A percentile compares a stretch with the other conserved stretches of the same genome.
These are phyloP conservation scores for Hozukius guyotensis DNA, from an alignment of 2,797 vertebrate genomes.

Conservation along the genomic window DNA sequence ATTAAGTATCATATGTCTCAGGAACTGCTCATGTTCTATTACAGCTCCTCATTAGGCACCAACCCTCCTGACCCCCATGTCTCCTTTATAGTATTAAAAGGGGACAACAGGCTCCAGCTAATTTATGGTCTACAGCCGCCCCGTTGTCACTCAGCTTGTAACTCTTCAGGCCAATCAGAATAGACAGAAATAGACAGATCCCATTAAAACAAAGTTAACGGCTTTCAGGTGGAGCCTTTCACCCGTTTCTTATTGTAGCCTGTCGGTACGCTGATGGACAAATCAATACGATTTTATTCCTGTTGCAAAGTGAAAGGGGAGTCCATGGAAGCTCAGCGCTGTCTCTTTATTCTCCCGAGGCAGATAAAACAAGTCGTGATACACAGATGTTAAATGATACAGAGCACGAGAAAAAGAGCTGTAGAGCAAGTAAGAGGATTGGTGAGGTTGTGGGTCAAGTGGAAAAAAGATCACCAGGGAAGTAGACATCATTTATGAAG, in stretches of 20 bases:
- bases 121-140: slow-evolving; percentile 16
- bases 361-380: slow-evolving; percentile 22
- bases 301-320: neutral
- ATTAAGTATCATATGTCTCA: slow-evolving; percentile 32
- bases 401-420: neutral
- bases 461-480: neutral
- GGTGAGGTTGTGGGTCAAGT: neutral
- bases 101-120: slow-evolving; percentile 37
- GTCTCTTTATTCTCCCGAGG: slow-evolving; percentile 15
- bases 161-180: neutral
- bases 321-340: neutral
- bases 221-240: slow-evolving; percentile 8
- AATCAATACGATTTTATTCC: slow-evolving; percentile 45
- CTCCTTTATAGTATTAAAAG: slow-evolving; percentile 29
- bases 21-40: slow-evolving; percentile 32
- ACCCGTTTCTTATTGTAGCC: neutral
- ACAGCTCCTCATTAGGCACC: slow-evolving; percentile 42
- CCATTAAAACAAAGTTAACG: slow-evolving; percentile 19
- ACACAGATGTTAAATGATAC: neutral
- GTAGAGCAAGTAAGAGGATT: neutral
- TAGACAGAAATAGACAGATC: neutral
- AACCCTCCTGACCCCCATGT: slow-evolving; percentile 33
- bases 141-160: slow-evolving; percentile 11
- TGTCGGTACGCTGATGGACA: slow-evolving; percentile 13
- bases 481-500: neutral